These are phyloP conservation scores for Pomatostomus ruficeps DNA, from an alignment of 2,113 vertebrate species.

Conservation along the genomic window DNA sequence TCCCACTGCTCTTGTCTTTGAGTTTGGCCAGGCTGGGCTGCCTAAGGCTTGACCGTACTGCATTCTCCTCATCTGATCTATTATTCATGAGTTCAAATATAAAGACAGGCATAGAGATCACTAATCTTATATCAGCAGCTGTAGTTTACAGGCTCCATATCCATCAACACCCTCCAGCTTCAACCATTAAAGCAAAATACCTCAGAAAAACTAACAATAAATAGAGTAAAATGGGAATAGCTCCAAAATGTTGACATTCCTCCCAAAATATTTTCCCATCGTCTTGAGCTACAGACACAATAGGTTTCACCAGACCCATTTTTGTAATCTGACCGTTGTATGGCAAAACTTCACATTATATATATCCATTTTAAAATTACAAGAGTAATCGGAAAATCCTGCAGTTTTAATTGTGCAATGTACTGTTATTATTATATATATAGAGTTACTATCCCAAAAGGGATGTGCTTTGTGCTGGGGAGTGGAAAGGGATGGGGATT, in stretches of 20 bases:
- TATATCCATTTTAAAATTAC: neutral
- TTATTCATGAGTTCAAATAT: neutral
- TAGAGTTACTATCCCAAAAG: neutral
- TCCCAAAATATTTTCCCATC: neutral
- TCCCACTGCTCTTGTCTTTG: neutral
- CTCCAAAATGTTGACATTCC: neutral
- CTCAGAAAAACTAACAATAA: neutral
- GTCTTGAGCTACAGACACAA: neutral
- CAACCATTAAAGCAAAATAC: neutral
- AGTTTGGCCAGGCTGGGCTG: neutral
- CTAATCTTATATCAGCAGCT: neutral
- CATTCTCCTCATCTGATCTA: neutral
- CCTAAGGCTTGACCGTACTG: neutral
- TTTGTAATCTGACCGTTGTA: rapidly evolving
- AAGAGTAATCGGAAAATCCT: neutral
- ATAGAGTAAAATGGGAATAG: neutral
- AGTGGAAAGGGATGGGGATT: neutral
- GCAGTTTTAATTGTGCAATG: neutral
- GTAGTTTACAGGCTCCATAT: neutral
- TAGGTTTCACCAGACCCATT: neutral
- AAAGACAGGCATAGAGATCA: neutral
- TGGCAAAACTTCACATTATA: neutral
- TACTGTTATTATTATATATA: neutral
- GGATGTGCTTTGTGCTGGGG: neutral
- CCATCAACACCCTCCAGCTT: neutral